Conservation (phyloP, 2,113 vertebrate species). For the Lophius piscatorius region DNA sequence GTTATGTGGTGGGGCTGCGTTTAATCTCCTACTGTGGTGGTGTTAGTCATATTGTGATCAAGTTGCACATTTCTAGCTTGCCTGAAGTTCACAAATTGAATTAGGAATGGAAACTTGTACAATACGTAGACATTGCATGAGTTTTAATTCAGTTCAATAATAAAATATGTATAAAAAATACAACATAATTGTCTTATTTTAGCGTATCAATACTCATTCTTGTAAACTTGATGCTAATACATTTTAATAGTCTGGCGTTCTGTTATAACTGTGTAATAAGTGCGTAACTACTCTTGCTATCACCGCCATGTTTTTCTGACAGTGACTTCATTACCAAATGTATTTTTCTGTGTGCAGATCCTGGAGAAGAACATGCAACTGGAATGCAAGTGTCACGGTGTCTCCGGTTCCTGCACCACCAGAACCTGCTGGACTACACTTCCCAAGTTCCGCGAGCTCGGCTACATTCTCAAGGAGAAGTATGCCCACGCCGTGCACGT, state of each 20-base stretch:
- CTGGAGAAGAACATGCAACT: slow-evolving; percentile 95
- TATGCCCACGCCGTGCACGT: slow-evolving; percentile 94
- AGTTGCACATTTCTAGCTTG: slow-evolving; percentile 13
- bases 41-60: too few species aligned
- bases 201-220: too few species aligned
- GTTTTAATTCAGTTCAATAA: too few species aligned
- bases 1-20: slow-evolving; percentile 45
- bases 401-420: slow-evolving; percentile 96
- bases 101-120: too few species aligned
- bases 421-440: slow-evolving; percentile 99
- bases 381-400: slow-evolving; percentile 97
- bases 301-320: not conserved
- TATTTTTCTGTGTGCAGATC: slow-evolving; percentile 78
- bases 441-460: slow-evolving; percentile 96
- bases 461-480: slow-evolving; percentile 96
- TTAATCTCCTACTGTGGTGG: slow-evolving; percentile 40
- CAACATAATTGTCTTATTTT: too few species aligned
- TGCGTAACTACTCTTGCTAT: too few species aligned
- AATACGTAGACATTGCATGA: too few species aligned
- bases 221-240: too few species aligned
- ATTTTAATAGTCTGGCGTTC: not conserved
- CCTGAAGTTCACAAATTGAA: slow-evolving; percentile 7
- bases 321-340: not conserved
- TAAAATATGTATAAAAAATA: too few species aligned
- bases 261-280: slow-evolving; percentile 4